A percentile compares a stretch with the other conserved stretches of the same genome.
Evolutionary conservation across 2,113 vertebrate species (phyloP).

Genomic region (Castor canadensis): DNA sequence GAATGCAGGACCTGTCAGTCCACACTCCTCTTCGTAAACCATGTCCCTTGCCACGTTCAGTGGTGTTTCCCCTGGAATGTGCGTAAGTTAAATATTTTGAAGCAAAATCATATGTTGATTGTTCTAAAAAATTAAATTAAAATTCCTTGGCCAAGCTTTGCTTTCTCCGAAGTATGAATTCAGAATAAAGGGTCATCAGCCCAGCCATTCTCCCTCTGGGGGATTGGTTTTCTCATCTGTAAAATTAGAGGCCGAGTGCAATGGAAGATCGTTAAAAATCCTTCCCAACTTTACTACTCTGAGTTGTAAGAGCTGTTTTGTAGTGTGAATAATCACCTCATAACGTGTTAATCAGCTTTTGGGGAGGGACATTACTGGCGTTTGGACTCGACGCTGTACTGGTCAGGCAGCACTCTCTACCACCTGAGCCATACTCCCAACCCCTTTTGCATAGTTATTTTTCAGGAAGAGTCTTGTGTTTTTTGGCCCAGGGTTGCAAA

Average conservation of each 20-base stretch:
- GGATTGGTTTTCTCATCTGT: background rate
- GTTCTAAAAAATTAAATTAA: background rate
- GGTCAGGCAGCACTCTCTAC: too few relatives aligned
- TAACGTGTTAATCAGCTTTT: background rate
- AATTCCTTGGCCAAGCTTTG: background rate
- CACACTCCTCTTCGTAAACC: background rate
- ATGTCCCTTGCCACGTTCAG: background rate
- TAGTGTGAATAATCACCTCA: background rate
- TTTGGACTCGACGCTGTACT: too few relatives aligned
- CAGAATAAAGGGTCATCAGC: background rate
- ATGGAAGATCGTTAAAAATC: background rate
- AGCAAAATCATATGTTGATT: slow-evolving; percentile 12
- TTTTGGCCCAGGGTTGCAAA: too few relatives aligned
- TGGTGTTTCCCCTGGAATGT: slow-evolving; percentile 1
- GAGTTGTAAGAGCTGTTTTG: background rate
- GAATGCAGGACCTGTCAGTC: background rate
- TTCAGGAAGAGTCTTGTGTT: too few relatives aligned
- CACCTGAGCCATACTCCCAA: too few relatives aligned
- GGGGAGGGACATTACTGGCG: too few relatives aligned
- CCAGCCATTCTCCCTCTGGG: background rate
- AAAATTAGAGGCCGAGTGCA: background rate
- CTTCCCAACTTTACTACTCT: background rate
- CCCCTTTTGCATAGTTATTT: too few relatives aligned
- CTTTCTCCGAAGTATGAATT: background rate
- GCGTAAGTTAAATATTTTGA: slow-evolving; percentile 9